phyloP scores from a whole-genome alignment of 2,113 vertebrate genomes.

The Physeter macrocephalus region DNA sequence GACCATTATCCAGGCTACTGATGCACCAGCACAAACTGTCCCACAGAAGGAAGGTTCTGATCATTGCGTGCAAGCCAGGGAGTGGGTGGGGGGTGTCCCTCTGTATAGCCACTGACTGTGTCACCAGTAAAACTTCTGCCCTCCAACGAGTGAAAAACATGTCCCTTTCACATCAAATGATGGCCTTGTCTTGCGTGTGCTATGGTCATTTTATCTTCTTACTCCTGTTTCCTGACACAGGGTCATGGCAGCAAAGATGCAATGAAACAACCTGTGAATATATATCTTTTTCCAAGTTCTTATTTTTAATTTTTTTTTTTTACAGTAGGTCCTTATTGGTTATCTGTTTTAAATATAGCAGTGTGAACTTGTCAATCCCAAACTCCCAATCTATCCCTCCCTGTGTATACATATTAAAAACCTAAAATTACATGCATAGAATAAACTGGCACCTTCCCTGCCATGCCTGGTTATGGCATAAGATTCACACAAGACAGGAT shows the following conservation, averaged over 20 bases:
- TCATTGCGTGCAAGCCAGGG: neutral
- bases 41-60: neutral
- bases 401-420: neutral
- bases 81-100: neutral
- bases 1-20: neutral
- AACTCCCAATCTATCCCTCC: no score
- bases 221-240: neutral
- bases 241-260: neutral
- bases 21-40: neutral
- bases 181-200: neutral
- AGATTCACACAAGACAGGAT: neutral
- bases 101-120: neutral
- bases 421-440: neutral
- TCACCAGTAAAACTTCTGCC: neutral
- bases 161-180: neutral
- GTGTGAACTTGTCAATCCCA: no score
- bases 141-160: neutral
- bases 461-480: neutral
- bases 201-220: neutral
- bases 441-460: neutral
- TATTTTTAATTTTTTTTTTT: no score
- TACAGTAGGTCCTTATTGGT: no score
- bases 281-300: neutral
- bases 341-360: no score
- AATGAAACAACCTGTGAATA: neutral